Conservation (phyloP, 2,888 invertebrate species). For the Horisme vitalbata region DNA sequence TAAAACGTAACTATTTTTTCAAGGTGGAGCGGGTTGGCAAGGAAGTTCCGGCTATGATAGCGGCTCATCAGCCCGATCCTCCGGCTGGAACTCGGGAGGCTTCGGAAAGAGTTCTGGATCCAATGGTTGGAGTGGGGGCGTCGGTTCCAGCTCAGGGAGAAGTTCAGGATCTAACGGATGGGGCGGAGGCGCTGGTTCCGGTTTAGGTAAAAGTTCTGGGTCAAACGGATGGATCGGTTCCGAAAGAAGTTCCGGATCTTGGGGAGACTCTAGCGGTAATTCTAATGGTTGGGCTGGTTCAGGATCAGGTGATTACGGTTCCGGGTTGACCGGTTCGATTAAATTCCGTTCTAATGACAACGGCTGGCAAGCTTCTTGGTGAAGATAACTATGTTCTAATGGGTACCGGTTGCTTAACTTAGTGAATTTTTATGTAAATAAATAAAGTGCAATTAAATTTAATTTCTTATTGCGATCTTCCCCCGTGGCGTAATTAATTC, state of each 20-base stretch:
- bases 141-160: slow-evolving; percentile 5
- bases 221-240: background rate
- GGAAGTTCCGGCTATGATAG: slow-evolving; percentile 19
- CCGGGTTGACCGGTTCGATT: slow-evolving; percentile 13
- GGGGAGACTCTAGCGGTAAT: slow-evolving; percentile 6
- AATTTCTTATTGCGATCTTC: too few species aligned
- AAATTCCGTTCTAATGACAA: slow-evolving; percentile 17
- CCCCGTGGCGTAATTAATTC: too few species aligned
- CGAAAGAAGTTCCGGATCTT: slow-evolving; percentile 3
- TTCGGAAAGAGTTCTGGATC: slow-evolving; percentile 19
- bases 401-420: too few species aligned
- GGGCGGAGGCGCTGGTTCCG: slow-evolving; percentile 18
- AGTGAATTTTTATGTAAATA: too few species aligned
- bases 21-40: slow-evolving; percentile 32
- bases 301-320: slow-evolving; percentile 1
- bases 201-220: background rate
- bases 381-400: background rate
- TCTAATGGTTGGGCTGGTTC: slow-evolving; percentile 5
- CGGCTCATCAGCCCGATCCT: slow-evolving; percentile 21
- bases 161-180: slow-evolving; percentile 15
- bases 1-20: too few species aligned
- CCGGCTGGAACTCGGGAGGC: slow-evolving; percentile 23
- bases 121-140: slow-evolving; percentile 21
- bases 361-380: slow-evolving; percentile 21
- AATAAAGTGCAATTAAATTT: too few species aligned